A percentile compares a stretch with the other conserved stretches of the same genome.
Conservation (phyloP, 2,888 invertebrate species). For the Acleris literana region DNA sequence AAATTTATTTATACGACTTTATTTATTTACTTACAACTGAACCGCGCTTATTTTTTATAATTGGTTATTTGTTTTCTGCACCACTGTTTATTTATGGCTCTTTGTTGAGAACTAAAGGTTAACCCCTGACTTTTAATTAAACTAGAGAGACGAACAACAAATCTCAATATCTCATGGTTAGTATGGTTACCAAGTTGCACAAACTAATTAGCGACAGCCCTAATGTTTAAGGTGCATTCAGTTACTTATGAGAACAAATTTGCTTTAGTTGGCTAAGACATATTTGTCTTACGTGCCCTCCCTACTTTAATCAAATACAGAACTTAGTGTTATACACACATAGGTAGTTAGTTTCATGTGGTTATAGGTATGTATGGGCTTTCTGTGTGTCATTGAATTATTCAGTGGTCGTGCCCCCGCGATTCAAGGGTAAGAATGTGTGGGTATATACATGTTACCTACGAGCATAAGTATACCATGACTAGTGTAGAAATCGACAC, state of each 20-base stretch:
- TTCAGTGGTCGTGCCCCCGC: constrained; percentile 79
- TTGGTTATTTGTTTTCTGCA: constrained; percentile 50
- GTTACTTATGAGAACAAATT: constrained; percentile 77
- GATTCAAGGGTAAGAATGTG: constrained; percentile 82
- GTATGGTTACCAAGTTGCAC: constrained; percentile 41
- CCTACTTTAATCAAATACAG: constrained; percentile 68
- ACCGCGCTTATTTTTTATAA: constrained; percentile 56
- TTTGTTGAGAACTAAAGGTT: constrained; percentile 10
- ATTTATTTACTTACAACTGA: constrained; percentile 71
- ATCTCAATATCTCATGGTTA: constrained; percentile 47
- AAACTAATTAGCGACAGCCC: constrained; percentile 68
- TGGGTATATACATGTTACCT: constrained; percentile 49
- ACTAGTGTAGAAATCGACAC: constrained; percentile 44
- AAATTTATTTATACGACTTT: constrained; percentile 80
- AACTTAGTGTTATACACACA: constrained; percentile 57
- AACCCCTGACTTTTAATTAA: constrained; percentile 30
- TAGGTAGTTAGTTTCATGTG: constrained; percentile 64
- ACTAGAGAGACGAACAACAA: constrained; percentile 18
- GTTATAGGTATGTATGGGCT: constrained; percentile 80
- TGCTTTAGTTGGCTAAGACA: constrained; percentile 74
- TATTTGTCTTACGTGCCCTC: constrained; percentile 77
- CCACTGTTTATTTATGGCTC: constrained; percentile 30
- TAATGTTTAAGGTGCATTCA: constrained; percentile 72
- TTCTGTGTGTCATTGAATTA: constrained; percentile 81
- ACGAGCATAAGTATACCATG: too few species aligned